phyloP scores from a whole-genome alignment of 2,888 invertebrate genomes.

The Acanthosepion pharaonis region DNA sequence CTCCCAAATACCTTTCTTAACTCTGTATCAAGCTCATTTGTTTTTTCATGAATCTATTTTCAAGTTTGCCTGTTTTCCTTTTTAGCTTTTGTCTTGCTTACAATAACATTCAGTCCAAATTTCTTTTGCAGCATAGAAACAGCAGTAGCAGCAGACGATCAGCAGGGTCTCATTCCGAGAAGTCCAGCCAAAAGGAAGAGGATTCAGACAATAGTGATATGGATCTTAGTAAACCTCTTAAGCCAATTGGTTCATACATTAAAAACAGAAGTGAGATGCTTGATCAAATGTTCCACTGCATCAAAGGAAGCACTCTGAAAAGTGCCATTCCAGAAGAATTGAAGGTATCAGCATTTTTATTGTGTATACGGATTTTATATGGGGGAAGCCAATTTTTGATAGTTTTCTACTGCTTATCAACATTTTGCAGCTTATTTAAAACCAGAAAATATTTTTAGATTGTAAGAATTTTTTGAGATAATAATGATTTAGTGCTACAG shows the following conservation, averaged over 20 bases:
- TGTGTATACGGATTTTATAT: not conserved
- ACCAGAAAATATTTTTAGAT: no score
- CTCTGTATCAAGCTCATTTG: no score
- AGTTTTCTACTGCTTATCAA: no score
- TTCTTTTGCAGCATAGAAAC: not conserved
- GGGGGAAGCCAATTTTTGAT: no score
- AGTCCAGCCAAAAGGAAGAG: not conserved
- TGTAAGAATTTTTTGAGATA: no score
- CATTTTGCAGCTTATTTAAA: no score
- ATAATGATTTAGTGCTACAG: no score
- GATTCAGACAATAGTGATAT: conserved; percentile 70
- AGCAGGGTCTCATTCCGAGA: not conserved
- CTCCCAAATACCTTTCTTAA: no score
- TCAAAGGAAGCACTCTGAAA: conserved; percentile 73
- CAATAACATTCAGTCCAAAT: not conserved
- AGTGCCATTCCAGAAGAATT: conserved; percentile 75
- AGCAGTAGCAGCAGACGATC: not conserved
- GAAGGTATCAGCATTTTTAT: conserved; percentile 67
- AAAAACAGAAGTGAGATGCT: conserved; percentile 72
- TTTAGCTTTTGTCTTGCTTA: no score
- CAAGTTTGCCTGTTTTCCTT: no score
- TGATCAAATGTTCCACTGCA: conserved; percentile 74
- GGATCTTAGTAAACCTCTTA: conserved; percentile 73
- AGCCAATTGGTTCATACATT: conserved; percentile 74
- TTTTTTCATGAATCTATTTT: no score